Conservation (phyloP, 2,888 invertebrate species). For the Spodoptera littoralis region DNA sequence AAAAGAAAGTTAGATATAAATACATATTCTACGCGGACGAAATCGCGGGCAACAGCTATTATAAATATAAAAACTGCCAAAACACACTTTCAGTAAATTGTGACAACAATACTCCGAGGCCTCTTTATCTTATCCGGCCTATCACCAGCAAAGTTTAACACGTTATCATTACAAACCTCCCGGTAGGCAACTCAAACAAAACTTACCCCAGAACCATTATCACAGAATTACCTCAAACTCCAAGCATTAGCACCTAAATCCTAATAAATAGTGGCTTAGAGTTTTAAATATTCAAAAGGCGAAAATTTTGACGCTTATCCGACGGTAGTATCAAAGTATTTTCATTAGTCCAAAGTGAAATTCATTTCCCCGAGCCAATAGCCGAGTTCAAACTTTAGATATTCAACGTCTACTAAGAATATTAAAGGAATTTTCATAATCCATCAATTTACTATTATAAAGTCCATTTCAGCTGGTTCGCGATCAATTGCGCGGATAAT, state of each 20-base stretch:
- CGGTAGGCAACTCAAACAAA: neutral
- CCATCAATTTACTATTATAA: slow-evolving; percentile 71
- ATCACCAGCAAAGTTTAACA: too few relatives aligned
- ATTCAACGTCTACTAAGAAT: slow-evolving; percentile 70
- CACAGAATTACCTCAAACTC: slow-evolving; percentile 8
- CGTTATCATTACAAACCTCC: slow-evolving; percentile 1
- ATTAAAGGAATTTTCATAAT: slow-evolving; percentile 85
- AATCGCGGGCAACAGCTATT: too few relatives aligned
- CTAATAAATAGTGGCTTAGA: slow-evolving; percentile 36
- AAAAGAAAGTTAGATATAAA: too few relatives aligned
- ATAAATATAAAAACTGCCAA: too few relatives aligned
- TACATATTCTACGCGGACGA: too few relatives aligned
- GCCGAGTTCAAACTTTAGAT: slow-evolving; percentile 72
- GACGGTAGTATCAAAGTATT: slow-evolving; percentile 78
- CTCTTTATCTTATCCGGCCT: too few relatives aligned
- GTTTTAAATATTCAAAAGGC: slow-evolving; percentile 58
- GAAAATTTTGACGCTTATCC: slow-evolving; percentile 68
- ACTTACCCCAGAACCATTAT: slow-evolving; percentile 8
- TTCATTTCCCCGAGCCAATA: slow-evolving; percentile 81
- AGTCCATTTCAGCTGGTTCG: slow-evolving; percentile 56
- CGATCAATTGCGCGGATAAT: slow-evolving; percentile 57
- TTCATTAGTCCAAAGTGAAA: slow-evolving; percentile 85
- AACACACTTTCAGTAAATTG: too few relatives aligned
- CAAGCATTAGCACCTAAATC: slow-evolving; percentile 14
- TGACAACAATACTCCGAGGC: too few relatives aligned